Conservation (phyloP, 2,113 vertebrate genomes). For the Neotoma lepida region DNA sequence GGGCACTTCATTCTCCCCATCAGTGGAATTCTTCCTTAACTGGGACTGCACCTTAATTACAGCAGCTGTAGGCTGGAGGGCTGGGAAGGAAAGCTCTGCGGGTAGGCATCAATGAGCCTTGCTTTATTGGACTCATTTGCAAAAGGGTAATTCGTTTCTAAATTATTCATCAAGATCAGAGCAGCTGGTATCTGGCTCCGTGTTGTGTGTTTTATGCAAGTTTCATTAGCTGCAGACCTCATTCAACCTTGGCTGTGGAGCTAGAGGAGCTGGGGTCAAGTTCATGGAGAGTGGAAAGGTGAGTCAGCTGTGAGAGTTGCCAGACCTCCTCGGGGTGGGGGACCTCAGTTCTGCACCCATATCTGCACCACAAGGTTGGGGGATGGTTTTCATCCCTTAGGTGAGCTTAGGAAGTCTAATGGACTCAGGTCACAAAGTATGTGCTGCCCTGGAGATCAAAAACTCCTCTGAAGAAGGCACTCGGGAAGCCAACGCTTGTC, state of each 20-base stretch:
- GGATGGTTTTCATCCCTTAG: not conserved
- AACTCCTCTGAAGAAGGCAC: not conserved
- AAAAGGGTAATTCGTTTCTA: constrained; percentile 66
- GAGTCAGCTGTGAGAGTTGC: not conserved
- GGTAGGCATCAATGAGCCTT: not conserved
- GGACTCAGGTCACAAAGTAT: not conserved
- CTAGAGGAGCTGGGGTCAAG: not conserved
- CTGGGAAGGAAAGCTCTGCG: not conserved
- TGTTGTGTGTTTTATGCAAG: constrained; percentile 31
- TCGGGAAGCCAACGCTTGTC: rapidly evolving
- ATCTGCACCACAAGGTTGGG: not conserved
- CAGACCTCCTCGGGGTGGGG: not conserved
- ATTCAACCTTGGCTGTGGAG: not conserved
- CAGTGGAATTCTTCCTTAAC: not conserved
- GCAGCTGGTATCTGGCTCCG: constrained; percentile 7
- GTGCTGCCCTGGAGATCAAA: not conserved
- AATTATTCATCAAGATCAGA: constrained; percentile 67
- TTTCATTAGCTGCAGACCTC: not conserved
- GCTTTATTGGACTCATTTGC: constrained; percentile 52
- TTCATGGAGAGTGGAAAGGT: rapidly evolving
- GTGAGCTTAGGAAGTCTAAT: not conserved
- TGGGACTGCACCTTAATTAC: rapidly evolving
- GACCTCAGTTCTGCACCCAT: rapidly evolving
- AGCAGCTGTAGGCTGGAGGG: not conserved
- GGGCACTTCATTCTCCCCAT: not conserved